Evolutionary conservation across 2,797 vertebrate genomes (phyloP).

Genomic region (Passerculus sandwichensis): DNA sequence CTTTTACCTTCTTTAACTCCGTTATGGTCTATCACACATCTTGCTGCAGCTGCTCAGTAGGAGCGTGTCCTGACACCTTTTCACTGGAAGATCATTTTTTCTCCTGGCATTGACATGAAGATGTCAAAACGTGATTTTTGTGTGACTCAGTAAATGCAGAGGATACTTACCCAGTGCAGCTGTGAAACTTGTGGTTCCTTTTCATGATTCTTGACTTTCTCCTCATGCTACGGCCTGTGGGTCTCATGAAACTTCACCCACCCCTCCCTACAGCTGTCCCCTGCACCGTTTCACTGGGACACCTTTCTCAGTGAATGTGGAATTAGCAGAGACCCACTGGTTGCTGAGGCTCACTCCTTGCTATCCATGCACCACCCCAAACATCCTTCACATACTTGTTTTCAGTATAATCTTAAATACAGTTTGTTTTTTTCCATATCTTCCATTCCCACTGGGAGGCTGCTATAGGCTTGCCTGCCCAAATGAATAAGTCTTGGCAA

Average conservation of each 20-base stretch:
- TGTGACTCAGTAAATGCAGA: fast-evolving
- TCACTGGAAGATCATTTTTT: not conserved
- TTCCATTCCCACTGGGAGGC: not conserved
- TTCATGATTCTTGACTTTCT: fast-evolving
- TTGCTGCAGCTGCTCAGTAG: not conserved
- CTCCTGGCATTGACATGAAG: not conserved
- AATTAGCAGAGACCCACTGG: not conserved
- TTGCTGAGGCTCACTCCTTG: not conserved
- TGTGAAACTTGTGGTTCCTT: not conserved
- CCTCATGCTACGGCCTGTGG: fast-evolving
- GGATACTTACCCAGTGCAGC: fast-evolving
- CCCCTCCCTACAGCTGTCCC: fast-evolving
- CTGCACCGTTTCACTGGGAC: too few species aligned
- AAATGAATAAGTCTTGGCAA: not conserved
- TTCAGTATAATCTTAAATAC: not conserved
- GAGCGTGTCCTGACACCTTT: not conserved
- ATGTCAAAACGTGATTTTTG: fast-evolving
- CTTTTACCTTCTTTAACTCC: not conserved
- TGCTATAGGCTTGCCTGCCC: not conserved
- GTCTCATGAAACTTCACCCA: not conserved
- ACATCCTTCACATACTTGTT: fast-evolving
- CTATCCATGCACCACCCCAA: not conserved
- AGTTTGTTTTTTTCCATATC: fast-evolving
- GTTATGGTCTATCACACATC: not conserved
- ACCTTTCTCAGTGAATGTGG: not conserved